A percentile compares a stretch with the other conserved stretches of the same genome.
Conservation (phyloP, 2,113 vertebrate species). For the Gnathonemus echidnorhynchus region DNA sequence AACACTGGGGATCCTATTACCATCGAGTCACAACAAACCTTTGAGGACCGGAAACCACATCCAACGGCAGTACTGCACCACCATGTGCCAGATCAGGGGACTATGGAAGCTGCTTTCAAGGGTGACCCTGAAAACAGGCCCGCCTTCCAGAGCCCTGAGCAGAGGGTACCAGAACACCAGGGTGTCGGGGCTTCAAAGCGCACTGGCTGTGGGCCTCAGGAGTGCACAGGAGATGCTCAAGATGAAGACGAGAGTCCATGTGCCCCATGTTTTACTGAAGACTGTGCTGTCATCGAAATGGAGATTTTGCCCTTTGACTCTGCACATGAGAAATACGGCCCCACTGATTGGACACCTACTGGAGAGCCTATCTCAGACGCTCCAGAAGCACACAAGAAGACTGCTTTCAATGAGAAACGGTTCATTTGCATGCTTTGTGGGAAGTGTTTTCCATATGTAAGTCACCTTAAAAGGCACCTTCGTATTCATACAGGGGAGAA, state of each 20-base stretch:
- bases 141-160: neutral
- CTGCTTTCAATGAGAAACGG: neutral
- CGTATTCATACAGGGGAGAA: slow-evolving; percentile 10
- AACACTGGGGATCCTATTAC: neutral
- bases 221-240: neutral
- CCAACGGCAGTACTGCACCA: neutral
- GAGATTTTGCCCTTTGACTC: neutral
- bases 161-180: neutral
- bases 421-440: neutral
- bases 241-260: neutral
- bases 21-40: neutral
- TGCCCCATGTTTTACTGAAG: neutral
- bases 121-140: neutral
- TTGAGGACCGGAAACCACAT: neutral
- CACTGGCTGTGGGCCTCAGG: neutral
- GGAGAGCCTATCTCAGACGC: neutral
- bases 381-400: neutral
- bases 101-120: neutral
- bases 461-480: slow-evolving; percentile 14
- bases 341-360: neutral
- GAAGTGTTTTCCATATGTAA: slow-evolving; percentile 6
- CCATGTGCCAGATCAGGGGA: neutral
- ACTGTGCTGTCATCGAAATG: neutral
- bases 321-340: neutral
- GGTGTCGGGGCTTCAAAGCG: neutral